Conservation (phyloP, 2,797 vertebrate species). For the Lutjanus campechanus region DNA sequence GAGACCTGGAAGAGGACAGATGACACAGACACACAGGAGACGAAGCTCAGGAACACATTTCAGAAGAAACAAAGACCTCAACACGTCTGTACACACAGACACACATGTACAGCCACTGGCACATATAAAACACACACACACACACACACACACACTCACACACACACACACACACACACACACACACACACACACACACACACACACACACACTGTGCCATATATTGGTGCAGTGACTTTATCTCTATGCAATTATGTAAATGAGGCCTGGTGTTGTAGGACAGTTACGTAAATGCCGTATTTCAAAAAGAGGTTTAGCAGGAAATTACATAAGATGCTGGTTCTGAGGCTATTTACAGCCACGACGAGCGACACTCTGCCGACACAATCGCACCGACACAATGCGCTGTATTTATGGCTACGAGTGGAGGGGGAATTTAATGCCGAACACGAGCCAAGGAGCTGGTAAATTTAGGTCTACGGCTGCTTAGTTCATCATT, state of each 20-base stretch:
- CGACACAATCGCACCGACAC: constrained; percentile 29
- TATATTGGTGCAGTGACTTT: constrained; percentile 17
- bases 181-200: not conserved
- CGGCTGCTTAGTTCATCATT: constrained; percentile 12
- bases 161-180: not conserved
- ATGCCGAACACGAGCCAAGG: not conserved
- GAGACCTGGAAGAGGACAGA: no score
- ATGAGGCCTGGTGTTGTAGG: constrained; percentile 35
- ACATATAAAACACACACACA: not conserved
- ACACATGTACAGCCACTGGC: not conserved
- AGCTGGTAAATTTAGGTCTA: not conserved
- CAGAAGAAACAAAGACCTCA: no score
- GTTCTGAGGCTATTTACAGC: constrained; percentile 40
- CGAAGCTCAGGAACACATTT: no score
- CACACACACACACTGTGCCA: not conserved
- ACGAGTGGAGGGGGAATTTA: not conserved
- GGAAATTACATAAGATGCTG: constrained; percentile 48
- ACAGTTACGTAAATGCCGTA: constrained; percentile 40
- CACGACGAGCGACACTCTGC: not conserved
- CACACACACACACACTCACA: not conserved
- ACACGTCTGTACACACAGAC: no score
- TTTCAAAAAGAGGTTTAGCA: constrained; percentile 47
- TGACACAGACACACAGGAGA: no score
- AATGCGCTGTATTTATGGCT: constrained; percentile 1
- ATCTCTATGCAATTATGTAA: constrained; percentile 51